A percentile compares a stretch with the other conserved stretches of the same genome.
Evolutionary conservation across 2,888 invertebrate genomes (phyloP).

Genomic region (Anticlea derivata): DNA sequence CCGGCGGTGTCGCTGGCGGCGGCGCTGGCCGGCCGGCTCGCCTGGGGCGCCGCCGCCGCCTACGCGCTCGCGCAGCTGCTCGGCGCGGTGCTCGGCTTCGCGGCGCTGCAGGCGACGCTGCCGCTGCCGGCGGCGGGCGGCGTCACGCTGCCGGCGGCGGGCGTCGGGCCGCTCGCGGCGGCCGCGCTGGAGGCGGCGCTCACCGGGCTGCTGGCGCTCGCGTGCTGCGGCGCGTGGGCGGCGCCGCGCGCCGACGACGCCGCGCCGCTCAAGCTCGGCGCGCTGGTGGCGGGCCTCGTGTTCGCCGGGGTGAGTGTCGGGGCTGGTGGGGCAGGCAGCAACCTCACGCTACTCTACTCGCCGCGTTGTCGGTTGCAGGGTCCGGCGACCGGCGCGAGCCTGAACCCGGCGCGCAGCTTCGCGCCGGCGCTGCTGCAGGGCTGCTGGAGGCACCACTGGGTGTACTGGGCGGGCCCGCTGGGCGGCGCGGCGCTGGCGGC

Average conservation of each 20-base stretch:
- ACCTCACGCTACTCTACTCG: too few relatives aligned
- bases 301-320: conserved; percentile 61
- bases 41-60: conserved; percentile 52
- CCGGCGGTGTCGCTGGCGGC: conserved; percentile 89
- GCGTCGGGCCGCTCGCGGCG: conserved; percentile 42
- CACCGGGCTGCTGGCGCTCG: conserved; percentile 57
- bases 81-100: conserved; percentile 62
- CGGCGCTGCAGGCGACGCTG: conserved; percentile 41
- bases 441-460: conserved; percentile 87
- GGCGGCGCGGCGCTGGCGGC: conserved; percentile 60
- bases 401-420: conserved; percentile 89
- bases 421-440: conserved; percentile 88
- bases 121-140: conserved; percentile 25
- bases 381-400: conserved; percentile 87
- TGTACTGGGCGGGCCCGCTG: conserved; percentile 78
- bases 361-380: conserved; percentile 61
- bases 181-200: conserved; percentile 53
- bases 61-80: conserved; percentile 59
- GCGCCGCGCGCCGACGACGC: conserved; percentile 56
- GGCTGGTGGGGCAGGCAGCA: too few relatives aligned
- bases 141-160: conserved; percentile 43
- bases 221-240: conserved; percentile 61
- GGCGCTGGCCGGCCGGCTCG: conserved; percentile 78
- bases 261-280: conserved; percentile 65
- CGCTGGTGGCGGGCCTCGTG: conserved; percentile 66